A percentile compares a stretch with the other conserved stretches of the same genome.
These are phyloP conservation scores for Phenganax marumi DNA, from an alignment of 92 coral and sea anemone genomes.

Conservation along the genomic window DNA sequence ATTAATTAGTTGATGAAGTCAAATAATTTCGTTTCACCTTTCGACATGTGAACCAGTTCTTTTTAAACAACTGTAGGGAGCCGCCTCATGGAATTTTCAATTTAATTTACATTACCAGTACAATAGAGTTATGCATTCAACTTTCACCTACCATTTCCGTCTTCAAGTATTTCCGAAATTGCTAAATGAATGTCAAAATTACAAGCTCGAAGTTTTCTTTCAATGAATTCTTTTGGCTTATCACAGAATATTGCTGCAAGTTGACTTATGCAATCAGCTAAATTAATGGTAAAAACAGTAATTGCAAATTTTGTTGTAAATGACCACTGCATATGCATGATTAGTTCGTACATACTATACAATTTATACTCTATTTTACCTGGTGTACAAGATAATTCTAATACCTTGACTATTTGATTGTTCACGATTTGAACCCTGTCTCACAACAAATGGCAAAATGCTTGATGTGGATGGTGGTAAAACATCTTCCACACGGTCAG, in stretches of 20 bases:
- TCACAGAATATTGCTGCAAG: conserved; percentile 40
- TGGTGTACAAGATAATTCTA: background rate
- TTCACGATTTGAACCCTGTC: background rate
- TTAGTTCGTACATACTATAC: too few species aligned
- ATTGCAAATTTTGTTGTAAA: background rate
- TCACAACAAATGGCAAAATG: conserved; percentile 8
- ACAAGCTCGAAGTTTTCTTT: conserved; percentile 33
- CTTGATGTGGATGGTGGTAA: background rate
- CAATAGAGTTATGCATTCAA: background rate
- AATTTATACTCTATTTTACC: too few species aligned
- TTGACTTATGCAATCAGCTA: conserved; percentile 31
- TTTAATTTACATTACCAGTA: conserved; percentile 5
- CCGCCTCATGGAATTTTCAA: conserved; percentile 3
- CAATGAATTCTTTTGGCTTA: conserved; percentile 28
- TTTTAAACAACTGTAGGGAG: conserved; percentile 12
- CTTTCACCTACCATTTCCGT: conserved; percentile 9
- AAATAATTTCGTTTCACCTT: too few species aligned
- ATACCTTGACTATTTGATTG: conserved; percentile 2
- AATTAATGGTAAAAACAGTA: background rate
- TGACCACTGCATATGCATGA: background rate
- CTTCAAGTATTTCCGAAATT: conserved; percentile 15
- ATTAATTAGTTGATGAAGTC: too few species aligned
- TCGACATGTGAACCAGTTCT: too few species aligned
- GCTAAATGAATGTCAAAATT: background rate
- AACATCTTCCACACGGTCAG: background rate